Evolutionary conservation across 2,797 vertebrate genomes (phyloP), one percentile per base, ranked within the genome.

Genomic region (Pseudochromis fuscus): DNA sequence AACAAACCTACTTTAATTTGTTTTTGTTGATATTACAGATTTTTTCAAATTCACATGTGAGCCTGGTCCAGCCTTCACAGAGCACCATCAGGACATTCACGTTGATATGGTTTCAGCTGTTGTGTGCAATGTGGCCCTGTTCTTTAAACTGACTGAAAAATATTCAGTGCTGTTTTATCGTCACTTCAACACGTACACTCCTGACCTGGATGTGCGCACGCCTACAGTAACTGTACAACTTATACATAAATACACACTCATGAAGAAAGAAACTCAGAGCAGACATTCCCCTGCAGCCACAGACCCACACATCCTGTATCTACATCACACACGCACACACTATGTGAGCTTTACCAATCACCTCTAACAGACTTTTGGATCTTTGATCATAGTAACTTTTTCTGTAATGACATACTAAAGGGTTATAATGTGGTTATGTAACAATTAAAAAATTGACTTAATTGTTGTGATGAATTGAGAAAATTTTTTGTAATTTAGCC

Each of bases 81-180:
- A n/a, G n/a, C n/a, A n/a, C n/a, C n/a, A n/a, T n/a, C n/a, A 12
- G 38, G 11, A 51, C 24, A 33, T 5, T n/a, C 4, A 15, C 23
- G 25, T 31, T 57, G 57, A 65, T 31, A 44, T 19, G 75, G 52
- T 67, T 81, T 82, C 31, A 64, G 28, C 48, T 64, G 40, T 64
- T 38, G 4, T 1, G 7, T 52, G 71, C 83, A 63, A 73, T 55
- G 25, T 18, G 23, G 18, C 33, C 19, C 19, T 7, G 12, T 25
- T 73, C 50, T 42, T 31, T 69, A 7, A 51, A 85, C 72, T 79
- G 82, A 84, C 55, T 58, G 19, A 40, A 27, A 51, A 62, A 46
- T 65, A 21, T 65, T 51, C 16, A 53, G n/a, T 53, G 13, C 16
- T 28, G 51, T 55, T 75, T 67, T 5, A 70, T 80, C 30, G 82